Evolutionary conservation across 1,140 invertebrate species (phyloP), one percentile per base, ranked within the genome.

Genomic region (Drosophila mayri): DNA sequence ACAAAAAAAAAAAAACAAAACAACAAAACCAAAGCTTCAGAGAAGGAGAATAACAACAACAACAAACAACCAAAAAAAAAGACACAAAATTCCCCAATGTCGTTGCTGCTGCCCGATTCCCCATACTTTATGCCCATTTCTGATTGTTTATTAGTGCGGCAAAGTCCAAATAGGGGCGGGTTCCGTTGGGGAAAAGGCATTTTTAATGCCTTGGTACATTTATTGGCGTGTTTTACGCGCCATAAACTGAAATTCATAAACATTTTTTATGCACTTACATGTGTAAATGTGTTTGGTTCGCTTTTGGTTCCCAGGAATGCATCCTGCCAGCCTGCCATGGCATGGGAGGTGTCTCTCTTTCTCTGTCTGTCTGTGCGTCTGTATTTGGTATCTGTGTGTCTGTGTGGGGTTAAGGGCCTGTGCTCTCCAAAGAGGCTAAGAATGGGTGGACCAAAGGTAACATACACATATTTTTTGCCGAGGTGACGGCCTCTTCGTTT

Each of bases 181-280:
- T 37, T 16, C 43, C 59, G 30, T 35, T 57, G 57, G 63, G 55
- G 61, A 65, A 54, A 54, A 82, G 82, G 66, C 65, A 76, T 61
- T 90, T 90, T 90, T 86, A 90, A 90, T 90, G 81, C 86, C 67
- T 67, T 65, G 58, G 74, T 86, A 90, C 85, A 90, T 90, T 90
- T 90, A 90, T 90, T 90, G 85, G 85, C 85, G 86, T 90, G 86
- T 90, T 90, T 90, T 90, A 90, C 85, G 85, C 85, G 85, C 85
- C 85, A 90, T 90, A 90, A 90, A 90, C 86, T 85, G 81, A 85
- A 90, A 90, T 90, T 90, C 85, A 90, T 90, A 90, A 90, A 90
- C 85, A 90, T 90, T 90, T 90, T 88, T 90, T 90, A 90, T 90
- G 78, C 85, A 90, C 86, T 77, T 90, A 88, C 85, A 88, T 90